Base-by-base conservation (phyloP, 2,797 vertebrate genomes). In the Enteromius treurensis region DNA sequence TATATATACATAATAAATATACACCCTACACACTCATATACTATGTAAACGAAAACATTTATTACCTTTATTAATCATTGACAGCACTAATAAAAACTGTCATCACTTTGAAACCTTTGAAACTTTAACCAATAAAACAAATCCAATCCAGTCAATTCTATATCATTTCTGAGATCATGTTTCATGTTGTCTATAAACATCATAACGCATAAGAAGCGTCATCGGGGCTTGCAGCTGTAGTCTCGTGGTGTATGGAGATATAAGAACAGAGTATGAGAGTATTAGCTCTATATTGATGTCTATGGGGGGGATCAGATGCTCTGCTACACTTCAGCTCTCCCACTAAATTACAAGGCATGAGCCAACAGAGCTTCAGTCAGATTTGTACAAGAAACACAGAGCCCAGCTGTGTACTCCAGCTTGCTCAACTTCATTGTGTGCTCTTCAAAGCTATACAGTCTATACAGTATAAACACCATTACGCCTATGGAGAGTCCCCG, bases 271-370 rank as follows among this genome's bases (percentile, higher is more conserved):
- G 49, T 60, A 40, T 62, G 47, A 68, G 47, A 34, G 42, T 79
- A 67, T 51, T 75, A 58, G 21, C 45, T 79, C 65, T 64, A 40
- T 40, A 34, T 73, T 47, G n/a, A 53, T 65, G 49, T 84, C 76
- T 40, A 21, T 79, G 32, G 40, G 45, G 5, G 42, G 42, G 23
- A 45, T 64, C 76, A 79, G 68, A 73, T 53, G 58, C 32, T 79
- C 55, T 29, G 17, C 45, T 79, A 73, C 77, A 69, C 77, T 51
- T 79, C 26, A 68, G 64, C 47, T 79, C 64, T 69, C 77, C 47
- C 77, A 55, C 77, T 79, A 69, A 79, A 79, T 79, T 68, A 79
- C 47, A 67, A 79, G 32, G 32, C 47, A 67, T 79, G 47, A 68
- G 45, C 45, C 64, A n/a, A 68, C 45, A 79, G 77, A 79, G 77